Evolutionary conservation across 2,797 vertebrate species (phyloP), one percentile per base, ranked within the genome.

Genomic region (Lepus oiostolus): DNA sequence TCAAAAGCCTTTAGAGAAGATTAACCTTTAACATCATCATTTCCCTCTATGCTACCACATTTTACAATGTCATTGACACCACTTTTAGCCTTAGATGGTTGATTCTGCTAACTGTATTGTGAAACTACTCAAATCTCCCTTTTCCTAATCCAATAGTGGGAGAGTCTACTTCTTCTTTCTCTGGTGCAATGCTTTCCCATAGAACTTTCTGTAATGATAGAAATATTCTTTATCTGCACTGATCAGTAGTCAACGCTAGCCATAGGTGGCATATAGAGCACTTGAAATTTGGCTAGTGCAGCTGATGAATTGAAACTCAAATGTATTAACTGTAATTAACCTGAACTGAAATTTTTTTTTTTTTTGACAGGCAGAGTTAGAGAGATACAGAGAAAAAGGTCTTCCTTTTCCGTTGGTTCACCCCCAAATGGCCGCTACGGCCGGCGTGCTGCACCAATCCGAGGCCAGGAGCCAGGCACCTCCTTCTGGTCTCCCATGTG

Each of bases 1-100:
- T 96, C 74, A 70, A 89, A 96, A 88, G 93, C 72, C 16, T 21
- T 95, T 72, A 86, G 82, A 91, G 84, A 63, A 93, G 70, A 96
- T 85, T 95, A 90, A 88, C 79, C 35, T 86, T 95, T 95, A 50
- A 90, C 68, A 68, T 85, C 74, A 58, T 93, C 71, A 38, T 96
- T 63, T 95, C 60, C 50, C 91, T 85, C 50, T 42, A 50, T 85
- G 80, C 92, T 92, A 86, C 4, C 68, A 71, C 24, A 12, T 94
- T 96, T 93, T 96, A 87, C 71, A 88, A 28, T 86, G 88, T 81
- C 83, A 87, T 60, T 7, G 30, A 92, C n/a, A 88, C 68, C 17
- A 22, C 62, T 65, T 93, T 86, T 79, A 94, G 92, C 83, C 63
- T 96, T 80, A 88, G 60, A 65, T 42, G 72, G 60, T 60, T 80